Evolutionary conservation across 2,888 invertebrate species (phyloP).

Genomic region (Argyresthia albistria): DNA sequence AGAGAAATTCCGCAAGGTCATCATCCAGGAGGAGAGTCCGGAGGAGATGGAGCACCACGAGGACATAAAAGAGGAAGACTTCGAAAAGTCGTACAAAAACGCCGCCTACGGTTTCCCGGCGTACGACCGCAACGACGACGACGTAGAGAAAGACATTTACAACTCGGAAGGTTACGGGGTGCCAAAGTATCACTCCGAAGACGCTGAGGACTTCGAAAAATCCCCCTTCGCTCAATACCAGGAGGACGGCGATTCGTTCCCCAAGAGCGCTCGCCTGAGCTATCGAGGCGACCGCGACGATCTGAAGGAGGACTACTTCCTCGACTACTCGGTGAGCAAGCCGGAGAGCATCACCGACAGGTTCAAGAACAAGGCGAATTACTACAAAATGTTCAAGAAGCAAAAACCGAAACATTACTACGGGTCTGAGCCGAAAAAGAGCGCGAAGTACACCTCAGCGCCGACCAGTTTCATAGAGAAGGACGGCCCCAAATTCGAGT

Average conservation of each 20-base stretch:
- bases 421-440: conserved; percentile 26
- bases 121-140: conserved; percentile 29
- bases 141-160: conserved; percentile 46
- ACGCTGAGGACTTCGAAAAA: conserved; percentile 29
- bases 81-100: conserved; percentile 56
- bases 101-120: conserved; percentile 57
- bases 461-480: conserved; percentile 23
- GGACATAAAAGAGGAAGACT: conserved; percentile 56
- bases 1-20: conserved; percentile 48
- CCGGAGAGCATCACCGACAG: conserved; percentile 43
- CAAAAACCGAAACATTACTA: conserved; percentile 39
- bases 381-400: conserved; percentile 46
- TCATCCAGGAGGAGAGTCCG: conserved; percentile 43
- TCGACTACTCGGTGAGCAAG: conserved; percentile 45
- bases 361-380: conserved; percentile 42
- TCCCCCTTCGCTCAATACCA: conserved; percentile 49
- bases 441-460: conserved; percentile 31
- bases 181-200: conserved; percentile 26
- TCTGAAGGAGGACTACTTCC: conserved; percentile 45
- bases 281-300: conserved; percentile 52
- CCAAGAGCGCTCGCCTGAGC: conserved; percentile 35
- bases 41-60: conserved; percentile 41
- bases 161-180: conserved; percentile 43
- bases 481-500: conserved; percentile 35
- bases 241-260: conserved; percentile 41